phyloP scores from a whole-genome alignment of 2,113 vertebrate species.

The Sylvia atricapilla region DNA sequence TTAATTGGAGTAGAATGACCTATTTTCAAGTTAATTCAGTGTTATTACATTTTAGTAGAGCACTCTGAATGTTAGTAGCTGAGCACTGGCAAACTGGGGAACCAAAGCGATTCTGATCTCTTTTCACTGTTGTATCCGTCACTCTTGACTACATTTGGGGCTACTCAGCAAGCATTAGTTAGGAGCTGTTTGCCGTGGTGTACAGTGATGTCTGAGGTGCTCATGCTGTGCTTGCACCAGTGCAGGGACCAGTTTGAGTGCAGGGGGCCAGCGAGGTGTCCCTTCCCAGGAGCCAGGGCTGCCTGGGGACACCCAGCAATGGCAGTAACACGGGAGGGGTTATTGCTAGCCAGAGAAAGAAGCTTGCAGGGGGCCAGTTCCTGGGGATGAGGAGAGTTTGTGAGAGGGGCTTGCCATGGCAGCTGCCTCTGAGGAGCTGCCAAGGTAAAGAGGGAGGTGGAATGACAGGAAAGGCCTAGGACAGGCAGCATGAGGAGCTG shows the following conservation, averaged over 20 bases:
- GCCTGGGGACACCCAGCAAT: too few relatives aligned
- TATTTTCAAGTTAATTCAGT: background rate
- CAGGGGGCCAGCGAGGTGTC: accelerated
- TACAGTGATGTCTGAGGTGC: background rate
- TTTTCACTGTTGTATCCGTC: background rate
- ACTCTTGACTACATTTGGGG: background rate
- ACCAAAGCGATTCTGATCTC: background rate
- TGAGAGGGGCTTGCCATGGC: background rate
- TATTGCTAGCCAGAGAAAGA: background rate
- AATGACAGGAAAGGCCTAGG: background rate
- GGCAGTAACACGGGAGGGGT: too few relatives aligned
- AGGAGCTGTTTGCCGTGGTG: accelerated
- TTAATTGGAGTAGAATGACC: background rate
- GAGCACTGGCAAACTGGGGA: background rate
- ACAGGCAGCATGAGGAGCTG: background rate
- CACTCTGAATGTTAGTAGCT: background rate
- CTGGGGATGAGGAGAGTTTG: background rate
- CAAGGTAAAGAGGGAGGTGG: background rate
- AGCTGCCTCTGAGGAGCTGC: background rate
- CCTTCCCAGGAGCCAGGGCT: accelerated
- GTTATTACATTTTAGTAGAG: background rate
- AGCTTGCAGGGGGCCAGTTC: background rate
- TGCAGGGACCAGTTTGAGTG: accelerated
- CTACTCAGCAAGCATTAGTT: background rate
- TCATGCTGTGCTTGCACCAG: accelerated